Evolutionary conservation across 2,797 vertebrate species (phyloP).

Genomic region (Hypotaenidia philippensis): DNA sequence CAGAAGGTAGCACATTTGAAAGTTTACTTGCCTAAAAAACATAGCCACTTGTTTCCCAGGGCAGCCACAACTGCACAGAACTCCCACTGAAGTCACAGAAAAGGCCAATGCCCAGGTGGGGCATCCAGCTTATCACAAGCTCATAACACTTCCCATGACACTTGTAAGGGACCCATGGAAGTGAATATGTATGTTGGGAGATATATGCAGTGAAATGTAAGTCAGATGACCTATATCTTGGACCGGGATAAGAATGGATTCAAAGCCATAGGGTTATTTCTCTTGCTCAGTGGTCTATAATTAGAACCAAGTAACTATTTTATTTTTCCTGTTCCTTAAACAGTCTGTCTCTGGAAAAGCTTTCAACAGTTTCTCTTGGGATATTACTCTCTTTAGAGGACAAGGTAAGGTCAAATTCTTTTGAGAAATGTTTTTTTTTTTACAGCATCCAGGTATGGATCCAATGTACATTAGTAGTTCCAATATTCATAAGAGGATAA

Average conservation of each 20-base stretch:
- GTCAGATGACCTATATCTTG: not conserved
- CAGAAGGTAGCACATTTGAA: not conserved
- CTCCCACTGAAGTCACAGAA: not conserved
- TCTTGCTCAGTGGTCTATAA: not conserved
- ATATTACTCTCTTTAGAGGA: not conserved
- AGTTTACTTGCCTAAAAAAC: not conserved
- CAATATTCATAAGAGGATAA: not conserved
- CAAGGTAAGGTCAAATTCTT: not conserved
- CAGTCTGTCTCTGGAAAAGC: not conserved
- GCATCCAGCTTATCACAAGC: not conserved
- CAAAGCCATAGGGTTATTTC: not conserved
- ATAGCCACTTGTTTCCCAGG: not conserved
- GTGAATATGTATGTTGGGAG: not conserved
- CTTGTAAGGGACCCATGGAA: not conserved
- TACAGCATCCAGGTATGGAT: not conserved
- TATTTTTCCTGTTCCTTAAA: not conserved
- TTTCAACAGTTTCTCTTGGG: not conserved
- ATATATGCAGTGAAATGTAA: not conserved
- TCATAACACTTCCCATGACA: not conserved
- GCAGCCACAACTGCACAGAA: accelerated
- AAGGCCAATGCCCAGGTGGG: not conserved
- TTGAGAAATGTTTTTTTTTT: not conserved
- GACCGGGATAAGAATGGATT: not conserved
- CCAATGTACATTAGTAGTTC: not conserved
- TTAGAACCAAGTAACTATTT: not conserved